phyloP scores from a whole-genome alignment of 2,888 invertebrate species.

The Petrolisthes manimaculis region DNA sequence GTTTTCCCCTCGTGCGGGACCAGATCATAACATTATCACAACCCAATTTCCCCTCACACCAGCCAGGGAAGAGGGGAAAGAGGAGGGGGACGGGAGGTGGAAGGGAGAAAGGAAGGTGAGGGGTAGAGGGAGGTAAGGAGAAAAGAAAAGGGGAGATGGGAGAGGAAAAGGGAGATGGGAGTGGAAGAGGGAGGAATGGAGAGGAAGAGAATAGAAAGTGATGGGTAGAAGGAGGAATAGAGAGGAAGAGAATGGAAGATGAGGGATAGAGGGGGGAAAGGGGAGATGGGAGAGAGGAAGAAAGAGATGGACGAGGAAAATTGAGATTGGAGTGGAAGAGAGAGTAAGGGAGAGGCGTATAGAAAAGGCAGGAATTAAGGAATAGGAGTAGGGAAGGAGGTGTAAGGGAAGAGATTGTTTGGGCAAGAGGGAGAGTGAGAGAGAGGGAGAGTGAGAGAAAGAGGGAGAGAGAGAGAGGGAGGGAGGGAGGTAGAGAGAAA shows the following conservation, averaged over 20 bases:
- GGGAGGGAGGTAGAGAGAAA: background rate
- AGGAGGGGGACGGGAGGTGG: background rate
- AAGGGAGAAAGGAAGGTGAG: background rate
- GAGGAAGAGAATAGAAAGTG: too few relatives aligned
- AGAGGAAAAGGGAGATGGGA: background rate
- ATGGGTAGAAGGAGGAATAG: background rate
- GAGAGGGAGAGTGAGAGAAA: background rate
- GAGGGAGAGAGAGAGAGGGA: conserved; percentile 11
- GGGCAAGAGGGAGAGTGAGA: background rate
- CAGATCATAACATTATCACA: conserved; percentile 55
- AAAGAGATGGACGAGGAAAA: too few relatives aligned
- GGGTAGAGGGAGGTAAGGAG: background rate
- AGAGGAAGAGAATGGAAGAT: background rate
- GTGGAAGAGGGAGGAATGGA: background rate
- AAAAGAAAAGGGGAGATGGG: background rate
- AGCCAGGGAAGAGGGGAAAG: conserved; percentile 21
- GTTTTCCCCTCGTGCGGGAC: conserved; percentile 28
- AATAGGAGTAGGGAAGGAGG: background rate
- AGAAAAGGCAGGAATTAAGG: background rate
- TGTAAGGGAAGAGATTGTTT: background rate
- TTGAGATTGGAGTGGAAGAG: background rate
- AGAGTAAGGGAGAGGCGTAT: background rate
- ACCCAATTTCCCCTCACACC: conserved; percentile 52
- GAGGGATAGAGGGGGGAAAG: background rate
- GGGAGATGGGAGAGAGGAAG: conserved; percentile 16